phyloP scores from a whole-genome alignment of 2,888 invertebrate species.

The Pseudococcus longispinus region DNA sequence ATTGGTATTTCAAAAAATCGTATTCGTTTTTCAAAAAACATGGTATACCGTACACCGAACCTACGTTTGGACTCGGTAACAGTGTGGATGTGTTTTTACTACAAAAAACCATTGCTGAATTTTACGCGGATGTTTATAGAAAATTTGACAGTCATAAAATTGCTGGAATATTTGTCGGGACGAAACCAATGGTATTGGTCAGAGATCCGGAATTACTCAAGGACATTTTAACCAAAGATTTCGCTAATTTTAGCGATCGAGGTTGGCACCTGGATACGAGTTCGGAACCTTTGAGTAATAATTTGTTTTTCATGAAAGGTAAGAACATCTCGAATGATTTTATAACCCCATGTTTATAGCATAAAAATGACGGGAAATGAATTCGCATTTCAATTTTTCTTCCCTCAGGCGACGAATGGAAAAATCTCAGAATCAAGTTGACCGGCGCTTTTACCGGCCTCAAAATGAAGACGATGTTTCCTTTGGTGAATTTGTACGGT shows the following conservation, averaged over 20 bases:
- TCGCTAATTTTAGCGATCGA: background rate
- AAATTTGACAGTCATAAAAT: background rate
- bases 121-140: background rate
- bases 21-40: background rate
- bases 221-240: conserved; percentile 12
- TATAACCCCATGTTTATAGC: too few species aligned
- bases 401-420: too few species aligned
- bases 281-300: background rate
- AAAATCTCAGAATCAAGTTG: too few species aligned
- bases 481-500: too few species aligned
- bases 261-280: background rate
- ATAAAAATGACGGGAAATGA: too few species aligned
- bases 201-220: background rate
- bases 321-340: too few species aligned
- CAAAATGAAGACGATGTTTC: too few species aligned
- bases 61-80: background rate
- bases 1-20: background rate
- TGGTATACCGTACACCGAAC: background rate
- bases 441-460: too few species aligned
- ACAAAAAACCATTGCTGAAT: background rate
- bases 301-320: background rate
- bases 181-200: background rate
- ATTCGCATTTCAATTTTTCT: too few species aligned
- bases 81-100: background rate
- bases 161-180: background rate